phyloP scores from a whole-genome alignment of 2,888 invertebrate species.

The Drosophila colorata region DNA sequence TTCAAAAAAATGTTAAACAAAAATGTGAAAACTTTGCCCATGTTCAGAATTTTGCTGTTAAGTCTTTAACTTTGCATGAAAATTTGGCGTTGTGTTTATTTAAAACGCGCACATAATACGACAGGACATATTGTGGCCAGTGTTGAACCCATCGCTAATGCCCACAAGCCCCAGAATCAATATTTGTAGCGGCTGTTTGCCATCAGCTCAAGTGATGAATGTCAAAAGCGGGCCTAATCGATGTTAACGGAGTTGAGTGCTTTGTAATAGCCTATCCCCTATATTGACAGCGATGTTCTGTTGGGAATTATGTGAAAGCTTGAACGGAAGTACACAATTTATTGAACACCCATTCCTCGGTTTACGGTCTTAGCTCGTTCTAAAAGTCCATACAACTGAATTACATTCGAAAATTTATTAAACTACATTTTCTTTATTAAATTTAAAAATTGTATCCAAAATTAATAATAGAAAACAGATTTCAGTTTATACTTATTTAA shows the following conservation, averaged over 20 bases:
- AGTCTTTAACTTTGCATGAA: slow-evolving; percentile 57
- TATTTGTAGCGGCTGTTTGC: slow-evolving; percentile 45
- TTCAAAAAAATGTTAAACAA: slow-evolving; percentile 73
- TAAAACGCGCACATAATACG: slow-evolving; percentile 52
- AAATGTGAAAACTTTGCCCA: slow-evolving; percentile 78
- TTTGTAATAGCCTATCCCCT: slow-evolving; percentile 25
- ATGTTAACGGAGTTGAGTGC: slow-evolving; percentile 26
- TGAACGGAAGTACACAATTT: too few species aligned
- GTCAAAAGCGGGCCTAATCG: slow-evolving; percentile 16
- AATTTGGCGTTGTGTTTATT: slow-evolving; percentile 48
- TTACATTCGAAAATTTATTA: too few species aligned
- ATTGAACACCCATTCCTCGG: too few species aligned
- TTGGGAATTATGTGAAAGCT: slow-evolving; percentile 3
- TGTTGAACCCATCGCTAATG: slow-evolving; percentile 27
- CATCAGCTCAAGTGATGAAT: slow-evolving; percentile 39
- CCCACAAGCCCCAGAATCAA: slow-evolving; percentile 41
- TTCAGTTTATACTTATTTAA: too few species aligned
- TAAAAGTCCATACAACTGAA: too few species aligned
- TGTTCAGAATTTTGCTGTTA: slow-evolving; percentile 35
- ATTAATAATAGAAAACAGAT: too few species aligned
- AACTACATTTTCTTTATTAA: too few species aligned
- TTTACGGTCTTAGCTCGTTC: too few species aligned
- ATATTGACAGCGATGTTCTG: slow-evolving; percentile 16
- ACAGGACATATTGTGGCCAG: slow-evolving; percentile 27
- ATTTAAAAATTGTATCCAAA: too few species aligned